Conservation (phyloP, 2,888 invertebrate species). For the Coecobrya sp. region DNA sequence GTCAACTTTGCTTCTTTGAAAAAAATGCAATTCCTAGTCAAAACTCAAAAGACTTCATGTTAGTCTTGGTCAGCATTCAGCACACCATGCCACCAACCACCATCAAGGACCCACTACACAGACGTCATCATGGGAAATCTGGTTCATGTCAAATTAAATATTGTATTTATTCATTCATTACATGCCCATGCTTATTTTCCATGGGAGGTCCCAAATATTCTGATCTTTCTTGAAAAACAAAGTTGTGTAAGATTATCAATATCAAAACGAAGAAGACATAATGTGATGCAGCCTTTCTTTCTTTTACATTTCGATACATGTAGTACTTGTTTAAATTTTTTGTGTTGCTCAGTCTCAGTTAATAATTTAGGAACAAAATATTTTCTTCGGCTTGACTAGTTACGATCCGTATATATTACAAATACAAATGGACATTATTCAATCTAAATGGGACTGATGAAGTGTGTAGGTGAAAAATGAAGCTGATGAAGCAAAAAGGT, state of each 20-base stretch:
- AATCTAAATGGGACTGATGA: conserved; percentile 61
- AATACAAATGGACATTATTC: conserved; percentile 31
- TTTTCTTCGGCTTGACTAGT: conserved; percentile 37
- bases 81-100: background rate
- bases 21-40: background rate
- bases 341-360: conserved; percentile 6
- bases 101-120: conserved; percentile 5
- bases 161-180: conserved; percentile 72
- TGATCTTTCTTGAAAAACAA: conserved; percentile 57
- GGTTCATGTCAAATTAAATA: conserved; percentile 78
- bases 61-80: conserved; percentile 44
- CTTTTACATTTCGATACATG: no score
- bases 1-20: conserved; percentile 2
- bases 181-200: conserved; percentile 63
- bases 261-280: background rate
- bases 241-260: conserved; percentile 29
- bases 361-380: background rate
- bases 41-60: background rate
- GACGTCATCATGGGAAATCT: conserved; percentile 71
- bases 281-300: no score
- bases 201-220: conserved; percentile 68
- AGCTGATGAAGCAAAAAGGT: conserved; percentile 77
- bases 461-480: conserved; percentile 76
- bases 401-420: conserved; percentile 29
- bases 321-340: background rate